Conservation (phyloP, 1,140 invertebrate genomes). For the Bilobella aurantiaca region DNA sequence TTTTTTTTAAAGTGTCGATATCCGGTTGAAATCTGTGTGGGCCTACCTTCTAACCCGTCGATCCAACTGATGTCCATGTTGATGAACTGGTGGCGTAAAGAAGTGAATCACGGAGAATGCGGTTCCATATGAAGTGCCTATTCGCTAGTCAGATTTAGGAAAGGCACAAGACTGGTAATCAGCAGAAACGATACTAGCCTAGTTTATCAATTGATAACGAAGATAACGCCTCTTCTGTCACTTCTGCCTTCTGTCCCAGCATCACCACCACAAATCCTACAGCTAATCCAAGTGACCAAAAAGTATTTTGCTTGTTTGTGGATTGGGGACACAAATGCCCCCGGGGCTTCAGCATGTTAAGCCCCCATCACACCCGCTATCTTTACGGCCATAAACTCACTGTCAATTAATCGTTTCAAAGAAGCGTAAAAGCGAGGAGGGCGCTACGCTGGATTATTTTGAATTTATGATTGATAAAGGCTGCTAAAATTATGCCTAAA, state of each 20-base stretch:
- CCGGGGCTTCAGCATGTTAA: neutral
- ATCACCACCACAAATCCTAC: neutral
- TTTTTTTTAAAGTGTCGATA: neutral
- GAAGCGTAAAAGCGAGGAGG: neutral
- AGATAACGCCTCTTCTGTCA: neutral
- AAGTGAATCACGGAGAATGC: neutral
- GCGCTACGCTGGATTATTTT: no score
- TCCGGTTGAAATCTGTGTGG: no score
- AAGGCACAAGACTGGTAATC: neutral
- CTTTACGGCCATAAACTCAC: neutral
- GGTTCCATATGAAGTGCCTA: neutral
- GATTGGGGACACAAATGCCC: neutral
- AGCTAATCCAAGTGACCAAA: neutral
- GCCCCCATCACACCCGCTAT: neutral
- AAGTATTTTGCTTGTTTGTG: neutral
- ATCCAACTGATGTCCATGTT: conserved; percentile 6
- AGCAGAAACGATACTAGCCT: neutral
- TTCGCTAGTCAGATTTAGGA: neutral
- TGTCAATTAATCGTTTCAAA: neutral
- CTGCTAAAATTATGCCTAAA: no score
- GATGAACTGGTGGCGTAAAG: neutral
- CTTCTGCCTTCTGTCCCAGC: neutral
- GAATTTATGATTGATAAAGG: no score
- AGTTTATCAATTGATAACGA: conserved; percentile 5
- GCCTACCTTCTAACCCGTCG: neutral